A percentile compares a stretch with the other conserved stretches of the same genome.
Evolutionary conservation across 2,888 invertebrate species (phyloP).

Genomic region (Zaprionus obscuricornis): DNA sequence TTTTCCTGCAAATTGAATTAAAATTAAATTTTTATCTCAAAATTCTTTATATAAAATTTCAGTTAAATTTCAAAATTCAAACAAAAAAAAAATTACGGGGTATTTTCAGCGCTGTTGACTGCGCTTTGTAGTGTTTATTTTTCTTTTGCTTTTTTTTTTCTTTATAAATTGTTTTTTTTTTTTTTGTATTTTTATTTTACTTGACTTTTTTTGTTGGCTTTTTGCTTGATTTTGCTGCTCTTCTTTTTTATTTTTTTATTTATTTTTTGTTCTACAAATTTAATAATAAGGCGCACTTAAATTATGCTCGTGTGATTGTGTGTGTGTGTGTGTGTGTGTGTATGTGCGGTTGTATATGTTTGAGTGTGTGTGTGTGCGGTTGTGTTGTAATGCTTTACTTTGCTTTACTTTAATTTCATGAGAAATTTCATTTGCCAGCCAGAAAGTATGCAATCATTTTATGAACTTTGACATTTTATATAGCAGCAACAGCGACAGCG

Average conservation of each 20-base stretch:
- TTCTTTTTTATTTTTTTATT: slow-evolving; percentile 2
- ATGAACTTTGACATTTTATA: slow-evolving; percentile 56
- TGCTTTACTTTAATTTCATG: slow-evolving; percentile 53
- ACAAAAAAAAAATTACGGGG: too few relatives aligned
- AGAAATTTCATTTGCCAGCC: slow-evolving; percentile 49
- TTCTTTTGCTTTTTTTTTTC: too few relatives aligned
- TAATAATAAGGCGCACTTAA: slow-evolving; percentile 36
- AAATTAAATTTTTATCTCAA: too few relatives aligned
- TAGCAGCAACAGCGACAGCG: slow-evolving; percentile 10
- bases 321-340: not conserved
- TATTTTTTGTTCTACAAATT: slow-evolving; percentile 29
- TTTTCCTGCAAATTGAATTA: too few relatives aligned
- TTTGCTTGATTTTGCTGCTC: slow-evolving; percentile 17
- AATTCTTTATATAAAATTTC: too few relatives aligned
- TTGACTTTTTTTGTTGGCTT: slow-evolving; percentile 32
- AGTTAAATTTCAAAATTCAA: too few relatives aligned
- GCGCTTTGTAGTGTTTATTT: too few relatives aligned
- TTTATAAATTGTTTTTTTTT: too few relatives aligned
- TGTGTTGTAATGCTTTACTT: slow-evolving; percentile 19
- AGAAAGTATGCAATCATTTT: slow-evolving; percentile 62
- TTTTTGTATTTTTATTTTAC: slow-evolving; percentile 13
- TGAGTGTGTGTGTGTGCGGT: slow-evolving; percentile 18
- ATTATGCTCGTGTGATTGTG: slow-evolving; percentile 4
- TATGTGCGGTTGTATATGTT: slow-evolving; percentile 2
- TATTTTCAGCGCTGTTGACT: too few relatives aligned